These are phyloP conservation scores for Acrocephalus scirpaceus DNA, from an alignment of 2,797 vertebrate species.

Conservation along the genomic window DNA sequence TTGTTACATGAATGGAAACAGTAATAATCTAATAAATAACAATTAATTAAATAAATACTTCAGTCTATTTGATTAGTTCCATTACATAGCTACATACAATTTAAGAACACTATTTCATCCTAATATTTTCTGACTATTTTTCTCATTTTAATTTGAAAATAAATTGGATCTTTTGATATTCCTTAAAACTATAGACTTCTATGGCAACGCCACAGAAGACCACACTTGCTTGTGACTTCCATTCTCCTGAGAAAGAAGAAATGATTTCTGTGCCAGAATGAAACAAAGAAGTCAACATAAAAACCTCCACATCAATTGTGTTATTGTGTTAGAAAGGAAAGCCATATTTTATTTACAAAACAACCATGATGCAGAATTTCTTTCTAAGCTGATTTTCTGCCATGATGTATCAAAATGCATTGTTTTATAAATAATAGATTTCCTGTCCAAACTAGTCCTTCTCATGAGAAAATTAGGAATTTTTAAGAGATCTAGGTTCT, in stretches of 20 bases:
- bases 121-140: neutral
- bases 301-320: neutral
- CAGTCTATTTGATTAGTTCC: neutral
- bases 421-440: neutral
- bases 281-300: neutral
- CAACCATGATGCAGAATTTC: neutral
- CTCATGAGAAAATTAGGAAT: neutral
- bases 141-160: neutral
- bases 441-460: neutral
- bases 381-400: neutral
- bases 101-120: neutral
- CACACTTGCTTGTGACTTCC: neutral
- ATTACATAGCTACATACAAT: neutral
- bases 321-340: neutral
- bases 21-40: constrained; percentile 10
- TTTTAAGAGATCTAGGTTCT: neutral
- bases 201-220: neutral
- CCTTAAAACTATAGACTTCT: neutral
- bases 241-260: neutral
- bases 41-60: constrained; percentile 30
- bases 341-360: neutral
- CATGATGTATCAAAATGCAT: neutral
- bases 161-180: neutral
- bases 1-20: neutral
- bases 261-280: neutral